phyloP scores from a whole-genome alignment of 2,113 vertebrate genomes.

The Odontesthes bonariensis region DNA sequence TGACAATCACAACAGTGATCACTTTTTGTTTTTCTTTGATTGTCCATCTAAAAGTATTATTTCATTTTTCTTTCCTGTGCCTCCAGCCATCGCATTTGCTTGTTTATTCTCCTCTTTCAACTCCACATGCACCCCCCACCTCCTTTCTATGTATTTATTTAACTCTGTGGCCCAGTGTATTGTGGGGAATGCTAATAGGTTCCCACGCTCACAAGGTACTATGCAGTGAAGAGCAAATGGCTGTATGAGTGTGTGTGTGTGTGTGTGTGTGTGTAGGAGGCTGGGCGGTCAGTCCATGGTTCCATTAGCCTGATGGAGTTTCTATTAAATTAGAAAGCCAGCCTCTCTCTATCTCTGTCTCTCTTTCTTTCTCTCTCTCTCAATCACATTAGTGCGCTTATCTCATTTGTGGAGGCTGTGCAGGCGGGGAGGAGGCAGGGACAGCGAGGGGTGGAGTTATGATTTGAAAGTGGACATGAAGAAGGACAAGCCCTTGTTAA shows the following conservation, averaged over 20 bases:
- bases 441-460: conserved; percentile 58
- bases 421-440: neutral
- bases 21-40: conserved; percentile 28
- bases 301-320: conserved; percentile 86
- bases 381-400: conserved; percentile 86
- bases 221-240: conserved; percentile 55
- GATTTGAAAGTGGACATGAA: conserved; percentile 68
- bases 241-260: conserved; percentile 29
- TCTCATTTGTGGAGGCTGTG: conserved; percentile 77
- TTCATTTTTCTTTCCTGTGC: conserved; percentile 32
- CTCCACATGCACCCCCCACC: conserved; percentile 32
- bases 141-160: conserved; percentile 58
- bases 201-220: conserved; percentile 73
- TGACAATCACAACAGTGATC: conserved; percentile 18
- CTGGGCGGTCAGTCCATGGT: conserved; percentile 67
- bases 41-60: conserved; percentile 17
- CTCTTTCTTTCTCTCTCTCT: conserved; percentile 49
- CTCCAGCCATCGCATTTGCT: conserved; percentile 47
- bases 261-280: conserved; percentile 33
- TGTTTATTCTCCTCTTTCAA: conserved; percentile 48
- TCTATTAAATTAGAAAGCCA: conserved; percentile 85
- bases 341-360: conserved; percentile 58
- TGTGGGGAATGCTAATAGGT: conserved; percentile 80
- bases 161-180: conserved; percentile 41
- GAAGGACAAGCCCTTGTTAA: conserved; percentile 75